Conservation (phyloP, 1,140 invertebrate species). For the Zeugodacus cucurbitae region DNA sequence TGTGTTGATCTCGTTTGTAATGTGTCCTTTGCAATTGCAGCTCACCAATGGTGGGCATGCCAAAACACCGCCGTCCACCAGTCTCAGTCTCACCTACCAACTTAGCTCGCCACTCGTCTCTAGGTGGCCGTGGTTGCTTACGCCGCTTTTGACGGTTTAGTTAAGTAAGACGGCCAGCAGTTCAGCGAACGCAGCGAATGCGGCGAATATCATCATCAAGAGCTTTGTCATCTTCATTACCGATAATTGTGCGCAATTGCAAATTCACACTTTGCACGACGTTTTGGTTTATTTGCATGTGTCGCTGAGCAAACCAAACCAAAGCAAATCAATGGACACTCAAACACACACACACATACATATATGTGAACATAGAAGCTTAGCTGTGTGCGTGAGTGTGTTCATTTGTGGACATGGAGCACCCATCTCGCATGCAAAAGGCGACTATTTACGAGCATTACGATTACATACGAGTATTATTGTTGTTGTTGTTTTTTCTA, state of each 20-base stretch:
- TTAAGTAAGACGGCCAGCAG: background rate
- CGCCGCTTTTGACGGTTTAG: background rate
- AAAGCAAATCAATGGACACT: background rate
- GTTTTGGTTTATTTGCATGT: background rate
- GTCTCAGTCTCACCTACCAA: too few relatives aligned
- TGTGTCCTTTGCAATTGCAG: too few relatives aligned
- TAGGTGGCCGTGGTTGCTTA: background rate
- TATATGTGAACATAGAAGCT: background rate
- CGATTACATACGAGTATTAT: background rate
- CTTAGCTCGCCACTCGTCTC: too few relatives aligned
- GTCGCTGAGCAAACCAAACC: background rate
- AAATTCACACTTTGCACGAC: conserved; percentile 1
- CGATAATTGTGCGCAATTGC: conserved; percentile 21
- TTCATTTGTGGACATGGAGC: too few relatives aligned
- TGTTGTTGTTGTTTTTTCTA: background rate
- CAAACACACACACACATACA: background rate
- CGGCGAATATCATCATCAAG: background rate
- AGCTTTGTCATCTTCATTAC: background rate
- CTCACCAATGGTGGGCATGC: too few relatives aligned
- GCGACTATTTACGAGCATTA: too few relatives aligned
- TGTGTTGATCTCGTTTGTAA: background rate
- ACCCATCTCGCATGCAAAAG: too few relatives aligned
- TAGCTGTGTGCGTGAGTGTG: background rate
- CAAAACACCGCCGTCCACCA: too few relatives aligned
- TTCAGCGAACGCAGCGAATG: background rate